Conservation (phyloP, 2,888 invertebrate genomes). For the Drosophila stalkeri region DNA sequence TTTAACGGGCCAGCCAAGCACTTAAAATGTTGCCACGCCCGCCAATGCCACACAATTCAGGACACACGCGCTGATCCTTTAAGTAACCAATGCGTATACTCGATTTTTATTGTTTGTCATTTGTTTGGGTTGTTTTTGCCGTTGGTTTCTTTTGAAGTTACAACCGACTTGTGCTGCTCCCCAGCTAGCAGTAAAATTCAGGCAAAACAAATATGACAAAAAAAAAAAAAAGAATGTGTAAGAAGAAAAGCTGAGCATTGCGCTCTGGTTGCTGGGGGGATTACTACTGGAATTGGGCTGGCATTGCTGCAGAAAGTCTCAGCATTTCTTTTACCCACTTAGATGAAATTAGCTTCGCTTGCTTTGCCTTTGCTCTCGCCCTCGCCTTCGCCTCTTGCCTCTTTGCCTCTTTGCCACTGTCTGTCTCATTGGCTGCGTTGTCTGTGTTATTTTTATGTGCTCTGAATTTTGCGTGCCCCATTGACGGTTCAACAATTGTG, state of each 20-base stretch:
- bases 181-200: conserved; percentile 55
- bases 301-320: conserved; percentile 66
- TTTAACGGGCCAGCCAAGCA: conserved; percentile 53
- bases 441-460: conserved; percentile 37
- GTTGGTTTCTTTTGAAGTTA: conserved; percentile 35
- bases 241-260: conserved; percentile 48
- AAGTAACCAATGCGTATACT: conserved; percentile 75
- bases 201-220: conserved; percentile 61
- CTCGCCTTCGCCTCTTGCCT: background rate
- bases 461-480: conserved; percentile 65
- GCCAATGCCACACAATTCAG: background rate
- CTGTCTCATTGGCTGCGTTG: background rate
- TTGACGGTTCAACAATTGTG: conserved; percentile 62
- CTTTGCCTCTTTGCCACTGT: background rate
- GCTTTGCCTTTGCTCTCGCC: conserved; percentile 13
- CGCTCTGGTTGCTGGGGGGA: conserved; percentile 34
- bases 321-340: conserved; percentile 73
- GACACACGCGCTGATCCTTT: conserved; percentile 59
- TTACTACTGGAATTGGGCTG: conserved; percentile 55
- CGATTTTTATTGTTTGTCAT: conserved; percentile 79
- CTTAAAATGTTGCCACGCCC: conserved; percentile 42
- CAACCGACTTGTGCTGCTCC: conserved; percentile 39
- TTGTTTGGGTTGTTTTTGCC: conserved; percentile 42
- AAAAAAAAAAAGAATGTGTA: background rate
- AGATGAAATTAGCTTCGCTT: conserved; percentile 64